Evolutionary conservation across 1,140 invertebrate species (phyloP), one percentile per base, ranked within the genome.

Genomic region (Conopomorpha cramerella): DNA sequence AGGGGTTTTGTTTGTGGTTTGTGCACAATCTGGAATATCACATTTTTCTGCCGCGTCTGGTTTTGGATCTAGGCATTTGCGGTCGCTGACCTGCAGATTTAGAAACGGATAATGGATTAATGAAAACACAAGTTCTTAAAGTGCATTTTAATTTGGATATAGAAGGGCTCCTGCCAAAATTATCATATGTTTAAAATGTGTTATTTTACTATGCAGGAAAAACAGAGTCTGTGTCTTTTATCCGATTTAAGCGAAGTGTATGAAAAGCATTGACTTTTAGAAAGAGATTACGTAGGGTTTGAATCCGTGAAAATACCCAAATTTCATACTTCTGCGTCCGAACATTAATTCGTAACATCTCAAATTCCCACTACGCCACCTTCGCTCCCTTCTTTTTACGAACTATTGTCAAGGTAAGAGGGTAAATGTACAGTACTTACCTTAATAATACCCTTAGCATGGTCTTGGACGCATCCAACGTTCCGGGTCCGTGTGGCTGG

Each of bases 401-500:
- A 6, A 23, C 19, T 6, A 23, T 23, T 23, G 19, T 10, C 10
- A 10, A 6, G 19, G 19, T 23, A 4, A 4, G 6, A 30, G 11
- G 11, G 10, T 4, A 32, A 32, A 10, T 15, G 8, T n/a, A n/a
- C 6, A 3, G 30, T 27, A 17, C 33, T 26, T 45, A 68, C 71
- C 55, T 72, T 76, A 17, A 56, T 71, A 14, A 76, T 72, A 1
- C 71, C 71, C 41, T 55, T 65, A 8, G 55, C 54, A 46, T 72
- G 64, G 41, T 76, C 71, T 38, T 76, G 67, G 0, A 76, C 67
- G 23, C 71, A 76, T 1, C 66, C 71, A 18, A 76, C 66, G 11
- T 70, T 65, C 26, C 71, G 61, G 0, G 51, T 62, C 8, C 50
- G 47, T 0, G 41, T 50, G 3, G 71, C 68, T 2, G 58, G 63